Evolutionary conservation across 2,888 invertebrate species (phyloP).

Genomic region (Troglohyphantes excavatus): DNA sequence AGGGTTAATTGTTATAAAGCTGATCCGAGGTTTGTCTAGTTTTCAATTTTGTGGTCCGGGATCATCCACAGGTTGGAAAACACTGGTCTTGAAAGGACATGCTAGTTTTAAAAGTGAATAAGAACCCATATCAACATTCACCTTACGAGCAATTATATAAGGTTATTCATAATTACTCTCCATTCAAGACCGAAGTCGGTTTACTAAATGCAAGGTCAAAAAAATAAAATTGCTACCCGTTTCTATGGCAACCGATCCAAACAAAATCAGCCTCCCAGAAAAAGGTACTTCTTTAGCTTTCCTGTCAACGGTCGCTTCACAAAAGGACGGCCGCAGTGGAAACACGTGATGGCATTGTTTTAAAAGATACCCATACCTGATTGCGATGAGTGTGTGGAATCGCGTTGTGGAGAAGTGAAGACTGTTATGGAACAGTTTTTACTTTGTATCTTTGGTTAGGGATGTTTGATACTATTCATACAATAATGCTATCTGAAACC

Average conservation of each 20-base stretch:
- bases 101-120: too few species aligned
- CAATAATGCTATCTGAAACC: too few species aligned
- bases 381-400: neutral
- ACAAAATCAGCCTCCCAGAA: neutral
- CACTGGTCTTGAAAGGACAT: too few species aligned
- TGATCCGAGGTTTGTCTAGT: too few species aligned
- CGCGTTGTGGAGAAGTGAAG: neutral
- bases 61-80: too few species aligned
- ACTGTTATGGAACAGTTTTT: neutral
- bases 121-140: too few species aligned
- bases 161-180: neutral
- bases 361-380: neutral
- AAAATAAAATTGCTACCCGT: neutral
- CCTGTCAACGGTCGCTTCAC: constrained; percentile 37
- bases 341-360: constrained; percentile 63
- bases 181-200: neutral
- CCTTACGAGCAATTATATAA: too few species aligned
- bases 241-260: neutral
- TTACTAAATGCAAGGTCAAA: neutral
- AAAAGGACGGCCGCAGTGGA: constrained; percentile 28
- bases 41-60: too few species aligned
- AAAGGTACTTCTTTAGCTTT: constrained; percentile 34
- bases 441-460: neutral
- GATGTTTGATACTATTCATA: too few species aligned
- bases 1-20: too few species aligned